A percentile compares a stretch with the other conserved stretches of the same genome.
phyloP scores from a whole-genome alignment of 2,797 vertebrate species.

The Gadopsis bispinosus region DNA sequence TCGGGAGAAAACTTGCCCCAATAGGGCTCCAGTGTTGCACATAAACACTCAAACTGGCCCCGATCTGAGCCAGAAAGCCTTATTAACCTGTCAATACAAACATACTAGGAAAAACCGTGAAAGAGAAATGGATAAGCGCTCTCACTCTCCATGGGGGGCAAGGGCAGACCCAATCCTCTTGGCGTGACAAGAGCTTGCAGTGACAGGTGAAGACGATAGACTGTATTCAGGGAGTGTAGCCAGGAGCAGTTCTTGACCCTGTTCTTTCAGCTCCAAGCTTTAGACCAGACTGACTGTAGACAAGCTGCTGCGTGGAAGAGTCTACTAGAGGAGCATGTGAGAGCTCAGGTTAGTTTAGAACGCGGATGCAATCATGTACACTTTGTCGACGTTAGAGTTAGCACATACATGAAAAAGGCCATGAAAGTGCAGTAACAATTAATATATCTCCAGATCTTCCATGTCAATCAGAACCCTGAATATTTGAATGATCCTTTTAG shows the following conservation, averaged over 20 bases:
- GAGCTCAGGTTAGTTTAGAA: not conserved
- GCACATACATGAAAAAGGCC: constrained; percentile 3
- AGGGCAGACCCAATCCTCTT: constrained; percentile 50
- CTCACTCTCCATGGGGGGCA: constrained; percentile 43
- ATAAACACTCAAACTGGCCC: constrained; percentile 35
- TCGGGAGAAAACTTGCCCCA: constrained; percentile 25
- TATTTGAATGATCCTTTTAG: not conserved
- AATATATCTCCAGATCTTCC: not conserved
- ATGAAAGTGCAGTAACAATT: constrained; percentile 1
- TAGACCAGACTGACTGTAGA: constrained; percentile 41
- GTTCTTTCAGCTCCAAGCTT: constrained; percentile 38
- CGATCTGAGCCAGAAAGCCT: constrained; percentile 13
- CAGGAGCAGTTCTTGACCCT: constrained; percentile 55
- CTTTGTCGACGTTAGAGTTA: not conserved
- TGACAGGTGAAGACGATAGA: constrained; percentile 40
- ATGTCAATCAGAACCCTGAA: not conserved
- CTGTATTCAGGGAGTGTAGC: constrained; percentile 24
- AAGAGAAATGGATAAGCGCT: constrained; percentile 43
- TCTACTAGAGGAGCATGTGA: constrained; percentile 12
- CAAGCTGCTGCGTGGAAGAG: constrained; percentile 8
- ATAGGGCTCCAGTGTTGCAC: constrained; percentile 23
- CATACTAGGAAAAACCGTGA: constrained; percentile 31
- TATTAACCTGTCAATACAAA: constrained; percentile 52
- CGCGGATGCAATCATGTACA: not conserved
- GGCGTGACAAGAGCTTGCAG: constrained; percentile 46